These are phyloP conservation scores for Oasisia sp. DNA, from an alignment of 2,888 invertebrate genomes.

Conservation along the genomic window DNA sequence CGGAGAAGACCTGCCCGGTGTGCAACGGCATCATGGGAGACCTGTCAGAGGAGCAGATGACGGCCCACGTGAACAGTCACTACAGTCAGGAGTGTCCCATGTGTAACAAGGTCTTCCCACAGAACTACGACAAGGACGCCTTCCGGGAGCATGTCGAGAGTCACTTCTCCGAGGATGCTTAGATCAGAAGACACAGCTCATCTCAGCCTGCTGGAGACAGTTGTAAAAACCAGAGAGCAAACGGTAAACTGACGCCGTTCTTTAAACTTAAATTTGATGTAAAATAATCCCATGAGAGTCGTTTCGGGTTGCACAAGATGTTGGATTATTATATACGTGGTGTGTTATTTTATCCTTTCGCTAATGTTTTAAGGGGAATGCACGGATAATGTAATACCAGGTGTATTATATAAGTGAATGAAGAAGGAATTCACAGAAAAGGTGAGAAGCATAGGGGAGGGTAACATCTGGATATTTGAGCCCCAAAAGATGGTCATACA, in stretches of 20 bases:
- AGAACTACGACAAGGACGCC: not conserved
- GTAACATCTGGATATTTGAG: not conserved
- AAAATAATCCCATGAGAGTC: not conserved
- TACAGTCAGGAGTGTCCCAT: slow-evolving; percentile 54
- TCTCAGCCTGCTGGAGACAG: not conserved
- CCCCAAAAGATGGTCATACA: not conserved
- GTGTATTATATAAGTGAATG: not conserved
- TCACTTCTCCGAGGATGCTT: not conserved
- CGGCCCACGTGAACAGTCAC: slow-evolving; percentile 52
- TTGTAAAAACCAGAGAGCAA: not conserved
- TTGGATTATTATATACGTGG: not conserved
- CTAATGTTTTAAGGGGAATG: not conserved
- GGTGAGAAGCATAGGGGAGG: not conserved
- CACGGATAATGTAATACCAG: not conserved
- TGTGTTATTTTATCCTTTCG: not conserved
- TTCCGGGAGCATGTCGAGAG: not conserved
- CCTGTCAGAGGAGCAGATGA: slow-evolving; percentile 46
- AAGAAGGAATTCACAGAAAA: not conserved
- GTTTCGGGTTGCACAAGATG: not conserved
- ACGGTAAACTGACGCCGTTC: not conserved
- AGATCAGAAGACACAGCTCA: not conserved
- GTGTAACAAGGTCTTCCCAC: slow-evolving; percentile 42
- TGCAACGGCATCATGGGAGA: slow-evolving; percentile 48
- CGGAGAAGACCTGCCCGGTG: slow-evolving; percentile 53
- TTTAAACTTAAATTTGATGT: not conserved